Evolutionary conservation across 2,888 invertebrate genomes (phyloP), one percentile per base, ranked within the genome.

Genomic region (Molanna angustata): DNA sequence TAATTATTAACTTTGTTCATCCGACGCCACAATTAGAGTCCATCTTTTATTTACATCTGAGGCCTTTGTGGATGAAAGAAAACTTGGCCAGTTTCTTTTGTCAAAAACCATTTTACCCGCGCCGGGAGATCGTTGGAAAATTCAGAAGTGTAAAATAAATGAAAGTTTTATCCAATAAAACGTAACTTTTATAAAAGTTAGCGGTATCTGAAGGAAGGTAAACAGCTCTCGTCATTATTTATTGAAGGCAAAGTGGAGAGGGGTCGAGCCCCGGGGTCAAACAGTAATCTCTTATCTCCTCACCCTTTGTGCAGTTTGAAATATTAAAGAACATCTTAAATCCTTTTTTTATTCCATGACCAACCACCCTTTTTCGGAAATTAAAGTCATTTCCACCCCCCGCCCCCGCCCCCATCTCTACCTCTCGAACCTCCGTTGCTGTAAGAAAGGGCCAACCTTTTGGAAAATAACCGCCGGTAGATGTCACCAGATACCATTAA

Each of bases 271-370:
- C 31, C 21, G 37, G 41, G 46, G 54, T 54, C 48, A 49, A 54
- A 45, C 27, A 45, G 49, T 54, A 49, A 54, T 54, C 40, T 54
- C 41, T 54, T 54, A 54, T 45, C 54, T 42, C 9, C 44, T 43
- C 44, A 22, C 14, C 47, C 22, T 47, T 44, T 44, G 31, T 32
- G 27, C 35, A 35, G 32, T 21, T 27, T 39, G 48, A 48, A 39
- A 48, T 48, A 48, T 48, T 31, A 48, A 48, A 31, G 22, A 48
- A 39, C 37, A 48, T 40, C 27, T 37, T 39, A 39, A n/a, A 33
- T 13, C 32, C 41, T 40, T 32, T 27, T 32, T 49, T 47, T 47
- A 47, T 47, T 47, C 22, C 21, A 47, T 27, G 46, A 13, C 18
- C 37, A 47, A 37, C 22, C 47, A 47, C 47, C 39, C 18, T 37